phyloP scores from a whole-genome alignment of 2,888 invertebrate species.

The Alsophila aescularia region DNA sequence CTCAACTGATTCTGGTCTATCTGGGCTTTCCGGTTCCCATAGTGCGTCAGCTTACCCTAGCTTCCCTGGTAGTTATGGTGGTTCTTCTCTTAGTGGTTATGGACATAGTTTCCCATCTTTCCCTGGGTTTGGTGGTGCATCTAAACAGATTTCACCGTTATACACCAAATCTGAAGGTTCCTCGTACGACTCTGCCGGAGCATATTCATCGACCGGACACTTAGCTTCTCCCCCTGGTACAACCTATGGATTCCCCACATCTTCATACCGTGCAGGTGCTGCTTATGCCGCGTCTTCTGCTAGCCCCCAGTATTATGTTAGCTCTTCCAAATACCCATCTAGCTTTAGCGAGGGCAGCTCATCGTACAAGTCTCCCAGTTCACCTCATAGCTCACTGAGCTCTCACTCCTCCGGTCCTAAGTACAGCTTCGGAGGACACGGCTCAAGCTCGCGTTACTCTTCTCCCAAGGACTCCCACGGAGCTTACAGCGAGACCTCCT shows the following conservation, averaged over 20 bases:
- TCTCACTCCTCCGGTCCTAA: slow-evolving; percentile 68
- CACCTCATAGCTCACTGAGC: slow-evolving; percentile 61
- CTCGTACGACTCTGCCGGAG: slow-evolving; percentile 59
- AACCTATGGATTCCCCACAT: slow-evolving; percentile 63
- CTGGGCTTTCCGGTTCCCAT: slow-evolving; percentile 58
- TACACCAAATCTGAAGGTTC: slow-evolving; percentile 66
- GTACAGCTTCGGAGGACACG: slow-evolving; percentile 62
- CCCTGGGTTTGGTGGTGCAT: slow-evolving; percentile 58
- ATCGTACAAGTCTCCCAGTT: slow-evolving; percentile 61
- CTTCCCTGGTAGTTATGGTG: slow-evolving; percentile 55
- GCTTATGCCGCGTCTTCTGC: slow-evolving; percentile 64
- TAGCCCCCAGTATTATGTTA: slow-evolving; percentile 63
- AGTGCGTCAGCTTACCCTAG: slow-evolving; percentile 58
- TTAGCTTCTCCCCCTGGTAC: slow-evolving; percentile 62
- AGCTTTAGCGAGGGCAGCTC: slow-evolving; percentile 65
- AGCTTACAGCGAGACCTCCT: slow-evolving; percentile 71
- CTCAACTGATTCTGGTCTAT: slow-evolving; percentile 63
- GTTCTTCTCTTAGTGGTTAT: slow-evolving; percentile 54
- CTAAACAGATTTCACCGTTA: slow-evolving; percentile 61
- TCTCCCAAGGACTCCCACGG: slow-evolving; percentile 69
- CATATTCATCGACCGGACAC: slow-evolving; percentile 66
- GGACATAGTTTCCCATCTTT: slow-evolving; percentile 59
- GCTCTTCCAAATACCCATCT: slow-evolving; percentile 60
- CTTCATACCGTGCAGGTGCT: slow-evolving; percentile 57
- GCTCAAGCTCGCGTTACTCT: slow-evolving; percentile 58